Base-by-base conservation (phyloP, 2,888 invertebrate genomes). In the Melitaea athalia region DNA sequence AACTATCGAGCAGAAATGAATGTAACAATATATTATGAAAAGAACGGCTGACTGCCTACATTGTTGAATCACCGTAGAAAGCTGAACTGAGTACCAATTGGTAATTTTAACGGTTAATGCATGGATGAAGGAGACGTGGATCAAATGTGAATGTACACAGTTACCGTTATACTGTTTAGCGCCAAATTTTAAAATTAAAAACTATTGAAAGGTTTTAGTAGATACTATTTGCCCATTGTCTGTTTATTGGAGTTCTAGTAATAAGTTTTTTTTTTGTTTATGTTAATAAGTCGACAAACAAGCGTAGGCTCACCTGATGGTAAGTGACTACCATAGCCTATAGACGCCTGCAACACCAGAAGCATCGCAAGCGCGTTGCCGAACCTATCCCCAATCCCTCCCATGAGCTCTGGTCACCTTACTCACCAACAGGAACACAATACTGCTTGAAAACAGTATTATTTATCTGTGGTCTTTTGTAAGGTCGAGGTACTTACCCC, bases 21-120 rank as follows among this genome's bases (percentile, higher is more conserved):
- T 69, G 70, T 65, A 66, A 73, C 74, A 71, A 71, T 70, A 71
- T 65, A 71, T 57, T 60, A 72, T 70, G 70, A 72, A 70, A 69
- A 85, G 87, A 88, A 88, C 87, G 86, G 81, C 86, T 77, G 84
- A 78, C 83, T 82, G 73, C 75, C 75, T 79, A 80, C 81, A 78
- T 79, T 79, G 85, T 84, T 89, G 90, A 90, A 85, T 89, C 90
- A 90, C 87, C 82, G 85, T 92, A 92, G 92, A 92, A 92, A 92
- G 91, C 87, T 84, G 80, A 80, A 81, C 80, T 79, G 79, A 81
- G 83, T 83, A 82, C 81, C 82, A 83, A 85, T 85, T 85, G 85
- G 81, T 85, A 86, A 88, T 79, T 76, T 74, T 87, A 87, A 91
- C 88, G 85, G 89, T 91, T 91, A 88, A 87, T 75, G 68, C 74